These are phyloP conservation scores for Sparus aurata DNA, from an alignment of 2,797 vertebrate genomes.

Conservation along the genomic window DNA sequence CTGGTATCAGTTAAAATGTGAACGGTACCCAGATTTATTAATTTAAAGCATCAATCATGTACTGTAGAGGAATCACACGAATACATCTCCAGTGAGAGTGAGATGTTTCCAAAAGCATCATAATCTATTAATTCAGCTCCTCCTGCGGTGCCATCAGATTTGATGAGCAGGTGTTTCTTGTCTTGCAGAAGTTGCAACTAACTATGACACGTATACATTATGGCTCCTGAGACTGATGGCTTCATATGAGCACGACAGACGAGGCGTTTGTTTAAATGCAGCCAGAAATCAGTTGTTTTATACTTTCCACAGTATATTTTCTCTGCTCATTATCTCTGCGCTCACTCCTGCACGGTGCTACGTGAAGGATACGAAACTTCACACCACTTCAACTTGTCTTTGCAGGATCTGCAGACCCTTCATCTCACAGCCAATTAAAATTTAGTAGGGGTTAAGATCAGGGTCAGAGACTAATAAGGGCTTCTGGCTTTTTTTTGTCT, in stretches of 20 bases:
- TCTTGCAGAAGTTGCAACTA: not conserved
- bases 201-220: not conserved
- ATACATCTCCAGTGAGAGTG: too few relatives aligned
- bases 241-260: too few relatives aligned
- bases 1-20: too few relatives aligned
- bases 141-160: not conserved
- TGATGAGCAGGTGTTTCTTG: not conserved
- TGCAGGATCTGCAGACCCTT: conserved; percentile 5
- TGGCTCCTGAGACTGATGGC: too few relatives aligned
- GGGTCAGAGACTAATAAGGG: conserved; percentile 39
- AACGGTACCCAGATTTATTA: too few relatives aligned
- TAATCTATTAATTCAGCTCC: not conserved
- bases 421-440: conserved; percentile 37
- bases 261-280: not conserved
- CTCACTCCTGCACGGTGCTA: not conserved
- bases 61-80: too few relatives aligned
- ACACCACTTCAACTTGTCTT: not conserved
- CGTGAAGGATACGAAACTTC: not conserved
- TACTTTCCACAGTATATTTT: not conserved
- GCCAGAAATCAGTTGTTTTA: not conserved
- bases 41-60: too few relatives aligned
- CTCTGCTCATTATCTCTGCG: not conserved
- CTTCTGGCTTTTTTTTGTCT: conserved; percentile 7
- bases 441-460: conserved; percentile 29
- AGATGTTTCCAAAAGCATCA: not conserved